Evolutionary conservation across 2,113 vertebrate species (phyloP).

Genomic region (Cyanoliseus patagonus): DNA sequence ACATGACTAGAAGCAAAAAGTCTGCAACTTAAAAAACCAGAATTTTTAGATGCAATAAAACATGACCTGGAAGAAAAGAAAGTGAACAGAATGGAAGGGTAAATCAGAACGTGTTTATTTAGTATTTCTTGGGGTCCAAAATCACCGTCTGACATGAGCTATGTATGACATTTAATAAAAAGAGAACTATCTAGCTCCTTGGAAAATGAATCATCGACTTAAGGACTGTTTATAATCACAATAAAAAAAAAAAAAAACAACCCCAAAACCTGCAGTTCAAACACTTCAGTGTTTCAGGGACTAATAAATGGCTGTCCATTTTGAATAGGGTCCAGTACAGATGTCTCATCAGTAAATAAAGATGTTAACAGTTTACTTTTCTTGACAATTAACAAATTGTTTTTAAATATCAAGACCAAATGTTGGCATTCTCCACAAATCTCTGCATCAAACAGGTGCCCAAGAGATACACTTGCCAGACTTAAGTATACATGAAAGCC

Average conservation of each 20-base stretch:
- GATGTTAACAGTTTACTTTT: constrained; percentile 72
- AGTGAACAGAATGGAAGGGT: background rate
- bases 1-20: background rate
- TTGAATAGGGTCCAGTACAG: constrained; percentile 65
- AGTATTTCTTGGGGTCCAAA: background rate
- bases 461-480: constrained; percentile 64
- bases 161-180: background rate
- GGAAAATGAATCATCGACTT: background rate
- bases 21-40: background rate
- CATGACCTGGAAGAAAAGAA: background rate
- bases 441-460: constrained; percentile 71
- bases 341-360: constrained; percentile 71
- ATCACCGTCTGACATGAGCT: background rate
- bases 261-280: background rate
- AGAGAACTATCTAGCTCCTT: background rate
- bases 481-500: constrained; percentile 62
- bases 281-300: background rate
- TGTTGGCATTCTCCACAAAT: constrained; percentile 67
- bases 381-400: constrained; percentile 74
- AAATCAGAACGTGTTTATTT: background rate
- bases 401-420: constrained; percentile 71
- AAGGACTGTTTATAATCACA: background rate
- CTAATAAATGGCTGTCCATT: constrained; percentile 60
- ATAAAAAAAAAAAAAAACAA: background rate
- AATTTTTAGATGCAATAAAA: background rate